Evolutionary conservation across 2,797 vertebrate species (phyloP).

Genomic region (Cheirogaleus major): DNA sequence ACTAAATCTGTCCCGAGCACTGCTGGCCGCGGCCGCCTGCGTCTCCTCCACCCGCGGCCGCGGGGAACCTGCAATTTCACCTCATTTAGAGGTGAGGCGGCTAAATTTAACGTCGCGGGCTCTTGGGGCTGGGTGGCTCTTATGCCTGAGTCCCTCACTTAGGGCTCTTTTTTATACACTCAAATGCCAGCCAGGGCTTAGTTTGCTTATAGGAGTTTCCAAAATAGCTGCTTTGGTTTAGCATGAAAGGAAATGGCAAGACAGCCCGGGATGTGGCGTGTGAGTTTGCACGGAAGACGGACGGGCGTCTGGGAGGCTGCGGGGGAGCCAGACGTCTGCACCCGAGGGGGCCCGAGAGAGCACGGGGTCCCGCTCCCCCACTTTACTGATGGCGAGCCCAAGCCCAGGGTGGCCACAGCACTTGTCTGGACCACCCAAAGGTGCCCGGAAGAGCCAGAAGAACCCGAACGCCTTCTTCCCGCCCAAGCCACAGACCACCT

Average conservation of each 20-base stretch:
- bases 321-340: background rate
- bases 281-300: background rate
- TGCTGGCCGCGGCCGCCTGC: background rate
- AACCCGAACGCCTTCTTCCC: background rate
- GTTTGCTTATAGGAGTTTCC: conserved; percentile 69
- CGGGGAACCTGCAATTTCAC: conserved; percentile 78
- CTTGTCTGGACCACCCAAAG: too few species aligned
- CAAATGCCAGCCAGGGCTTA: conserved; percentile 48
- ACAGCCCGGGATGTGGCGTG: background rate
- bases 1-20: background rate
- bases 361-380: background rate
- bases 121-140: conserved; percentile 39
- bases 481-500: background rate
- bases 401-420: background rate
- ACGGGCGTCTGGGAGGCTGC: background rate
- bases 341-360: background rate
- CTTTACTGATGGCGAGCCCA: background rate
- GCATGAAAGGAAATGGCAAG: conserved; percentile 59
- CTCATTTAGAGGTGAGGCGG: conserved; percentile 70
- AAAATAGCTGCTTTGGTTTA: conserved; percentile 73
- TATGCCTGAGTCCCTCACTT: conserved; percentile 63
- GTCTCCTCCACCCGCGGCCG: background rate
- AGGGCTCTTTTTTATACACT: conserved; percentile 51
- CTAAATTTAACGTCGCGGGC: conserved; percentile 70
- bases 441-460: background rate